Percentiles rank a stretch among this genome's conserved stretches.
Evolutionary conservation across 2,888 invertebrate species (phyloP).

Genomic region (Leucania comma): DNA sequence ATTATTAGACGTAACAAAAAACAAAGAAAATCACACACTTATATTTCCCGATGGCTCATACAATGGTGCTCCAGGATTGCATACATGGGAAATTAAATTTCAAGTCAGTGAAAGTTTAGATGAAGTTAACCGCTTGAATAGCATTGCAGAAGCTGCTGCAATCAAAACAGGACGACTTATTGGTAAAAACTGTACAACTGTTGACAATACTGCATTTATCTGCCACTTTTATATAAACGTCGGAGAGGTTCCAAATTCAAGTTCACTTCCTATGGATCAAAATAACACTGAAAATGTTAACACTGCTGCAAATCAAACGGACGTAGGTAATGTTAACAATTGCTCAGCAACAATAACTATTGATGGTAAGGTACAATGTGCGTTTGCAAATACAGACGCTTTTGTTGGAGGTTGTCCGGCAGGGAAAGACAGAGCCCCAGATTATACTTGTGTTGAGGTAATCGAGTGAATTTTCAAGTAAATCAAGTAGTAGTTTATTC

Average conservation of each 20-base stretch:
- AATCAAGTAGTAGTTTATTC: not conserved
- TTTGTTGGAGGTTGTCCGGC: conserved; percentile 28
- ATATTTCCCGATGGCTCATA: too few relatives aligned
- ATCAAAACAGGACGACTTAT: not conserved
- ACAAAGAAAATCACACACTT: not conserved
- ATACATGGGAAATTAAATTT: not conserved
- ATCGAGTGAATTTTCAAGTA: not conserved
- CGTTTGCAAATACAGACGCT: not conserved
- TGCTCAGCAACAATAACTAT: too few relatives aligned
- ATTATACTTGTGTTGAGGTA: conserved; percentile 20
- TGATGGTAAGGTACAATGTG: not conserved
- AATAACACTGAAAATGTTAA: not conserved
- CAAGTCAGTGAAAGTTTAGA: not conserved
- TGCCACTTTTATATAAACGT: not conserved
- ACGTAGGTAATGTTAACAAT: not conserved
- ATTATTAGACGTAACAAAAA: conserved; percentile 4
- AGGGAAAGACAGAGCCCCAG: conserved; percentile 33
- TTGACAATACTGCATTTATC: not conserved
- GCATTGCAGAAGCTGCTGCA: not conserved
- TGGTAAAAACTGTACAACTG: not conserved
- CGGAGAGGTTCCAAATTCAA: not conserved
- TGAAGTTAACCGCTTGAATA: not conserved
- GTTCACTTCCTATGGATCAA: not conserved
- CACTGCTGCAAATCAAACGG: not conserved
- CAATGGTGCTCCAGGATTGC: not conserved